Percentiles rank a stretch among this genome's conserved stretches.
Evolutionary conservation across 2,888 invertebrate genomes (phyloP).

Genomic region (Abscondita cerata): DNA sequence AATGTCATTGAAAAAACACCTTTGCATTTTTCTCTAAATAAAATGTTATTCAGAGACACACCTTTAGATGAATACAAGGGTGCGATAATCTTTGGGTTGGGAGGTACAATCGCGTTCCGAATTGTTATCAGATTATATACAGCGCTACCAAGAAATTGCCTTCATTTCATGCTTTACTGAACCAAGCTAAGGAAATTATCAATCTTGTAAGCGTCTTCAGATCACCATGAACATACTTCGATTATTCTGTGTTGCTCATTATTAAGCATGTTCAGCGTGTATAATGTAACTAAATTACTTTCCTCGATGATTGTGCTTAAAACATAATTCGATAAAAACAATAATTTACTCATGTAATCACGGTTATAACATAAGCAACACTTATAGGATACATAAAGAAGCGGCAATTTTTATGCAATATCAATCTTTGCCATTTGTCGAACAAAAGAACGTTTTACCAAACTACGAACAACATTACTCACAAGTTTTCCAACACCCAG

Average conservation of each 20-base stretch:
- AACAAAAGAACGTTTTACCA: conserved; percentile 32
- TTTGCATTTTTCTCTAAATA: conserved; percentile 34
- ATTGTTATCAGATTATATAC: conserved; percentile 45
- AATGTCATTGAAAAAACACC: conserved; percentile 30
- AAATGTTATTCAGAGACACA: conserved; percentile 25
- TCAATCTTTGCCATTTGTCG: conserved; percentile 27
- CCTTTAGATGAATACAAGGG: conserved; percentile 31
- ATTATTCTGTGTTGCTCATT: conserved; percentile 24
- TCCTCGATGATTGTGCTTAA: conserved; percentile 9
- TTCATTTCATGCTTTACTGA: conserved; percentile 43
- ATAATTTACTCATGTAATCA: no score
- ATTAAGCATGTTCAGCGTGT: conserved; percentile 18
- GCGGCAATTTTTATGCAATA: conserved; percentile 16
- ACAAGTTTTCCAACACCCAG: conserved; percentile 36
- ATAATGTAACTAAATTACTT: conserved; percentile 22
- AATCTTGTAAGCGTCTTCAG: conserved; percentile 39
- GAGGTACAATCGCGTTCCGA: conserved; percentile 40
- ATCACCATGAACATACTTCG: conserved; percentile 24
- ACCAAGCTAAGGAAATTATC: conserved; percentile 40
- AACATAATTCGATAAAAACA: neutral
- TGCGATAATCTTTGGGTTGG: conserved; percentile 41
- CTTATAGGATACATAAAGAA: no score
- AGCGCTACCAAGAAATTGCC: conserved; percentile 41
- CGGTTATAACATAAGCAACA: no score
- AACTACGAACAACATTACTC: conserved; percentile 36